A percentile compares a stretch with the other conserved stretches of the same genome.
These are phyloP conservation scores for Sebastes umbrosus DNA, from an alignment of 2,797 vertebrate species.

Conservation along the genomic window DNA sequence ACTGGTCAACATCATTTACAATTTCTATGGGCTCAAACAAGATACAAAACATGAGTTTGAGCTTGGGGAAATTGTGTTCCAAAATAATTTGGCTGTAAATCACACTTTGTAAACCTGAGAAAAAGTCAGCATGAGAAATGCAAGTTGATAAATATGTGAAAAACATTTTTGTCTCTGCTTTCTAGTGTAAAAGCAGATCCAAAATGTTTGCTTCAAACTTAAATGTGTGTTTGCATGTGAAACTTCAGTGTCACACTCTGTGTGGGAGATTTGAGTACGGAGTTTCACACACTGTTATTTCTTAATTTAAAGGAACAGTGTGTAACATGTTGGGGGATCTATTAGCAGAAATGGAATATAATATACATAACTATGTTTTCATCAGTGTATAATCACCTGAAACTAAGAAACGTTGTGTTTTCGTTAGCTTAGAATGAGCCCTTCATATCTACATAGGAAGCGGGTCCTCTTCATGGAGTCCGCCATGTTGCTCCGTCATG, in stretches of 20 bases:
- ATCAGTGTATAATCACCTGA: rapidly evolving
- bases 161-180: not conserved
- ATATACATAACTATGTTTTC: no score
- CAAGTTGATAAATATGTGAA: not conserved
- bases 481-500: no score
- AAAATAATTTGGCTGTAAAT: not conserved
- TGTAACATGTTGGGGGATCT: rapidly evolving
- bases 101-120: not conserved
- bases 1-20: not conserved
- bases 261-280: not conserved
- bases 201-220: not conserved
- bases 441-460: no score
- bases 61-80: not conserved
- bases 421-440: no score
- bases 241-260: not conserved
- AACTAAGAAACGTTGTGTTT: no score
- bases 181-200: not conserved
- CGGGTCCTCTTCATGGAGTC: no score
- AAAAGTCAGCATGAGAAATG: not conserved
- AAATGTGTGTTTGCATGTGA: not conserved
- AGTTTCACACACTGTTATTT: no score
- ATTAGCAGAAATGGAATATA: no score
- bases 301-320: no score
- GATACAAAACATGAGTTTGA: not conserved
- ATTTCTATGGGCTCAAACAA: not conserved